phyloP scores from a whole-genome alignment of 2,113 vertebrate species.

The Aramus guarauna region DNA sequence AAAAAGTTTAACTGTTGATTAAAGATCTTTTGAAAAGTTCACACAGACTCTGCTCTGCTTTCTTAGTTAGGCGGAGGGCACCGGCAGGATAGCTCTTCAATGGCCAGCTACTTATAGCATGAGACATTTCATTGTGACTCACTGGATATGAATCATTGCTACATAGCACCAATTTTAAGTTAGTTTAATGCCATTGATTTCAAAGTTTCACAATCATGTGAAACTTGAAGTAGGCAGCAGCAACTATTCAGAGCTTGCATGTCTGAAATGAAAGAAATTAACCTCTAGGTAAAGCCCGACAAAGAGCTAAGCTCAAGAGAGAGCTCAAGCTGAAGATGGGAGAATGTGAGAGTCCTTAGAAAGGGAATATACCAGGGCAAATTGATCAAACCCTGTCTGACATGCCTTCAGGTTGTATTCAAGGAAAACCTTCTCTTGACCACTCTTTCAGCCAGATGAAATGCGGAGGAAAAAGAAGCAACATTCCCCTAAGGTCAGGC shows the following conservation, averaged over 20 bases:
- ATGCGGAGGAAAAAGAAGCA: background rate
- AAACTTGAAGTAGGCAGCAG: background rate
- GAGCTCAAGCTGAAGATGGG: background rate
- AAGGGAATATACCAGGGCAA: background rate
- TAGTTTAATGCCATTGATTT: conserved; percentile 17
- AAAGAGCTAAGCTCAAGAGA: background rate
- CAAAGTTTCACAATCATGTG: background rate
- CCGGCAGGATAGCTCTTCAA: background rate
- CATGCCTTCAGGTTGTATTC: background rate
- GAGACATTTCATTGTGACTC: conserved; percentile 44
- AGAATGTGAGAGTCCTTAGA: background rate
- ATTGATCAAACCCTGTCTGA: background rate
- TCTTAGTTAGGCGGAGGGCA: background rate
- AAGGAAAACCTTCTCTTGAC: background rate
- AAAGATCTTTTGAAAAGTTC: conserved; percentile 8
- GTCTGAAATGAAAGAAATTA: conserved; percentile 20
- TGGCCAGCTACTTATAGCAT: background rate
- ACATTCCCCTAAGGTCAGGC: background rate
- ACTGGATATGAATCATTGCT: conserved; percentile 26
- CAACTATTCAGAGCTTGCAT: background rate
- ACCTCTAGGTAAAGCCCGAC: background rate
- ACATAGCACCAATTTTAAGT: background rate
- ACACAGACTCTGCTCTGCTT: background rate
- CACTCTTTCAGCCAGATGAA: background rate
- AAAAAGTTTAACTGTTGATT: background rate